Conservation (phyloP, 92 coral and sea anemone genomes). For the Pocillopora meandrina region DNA sequence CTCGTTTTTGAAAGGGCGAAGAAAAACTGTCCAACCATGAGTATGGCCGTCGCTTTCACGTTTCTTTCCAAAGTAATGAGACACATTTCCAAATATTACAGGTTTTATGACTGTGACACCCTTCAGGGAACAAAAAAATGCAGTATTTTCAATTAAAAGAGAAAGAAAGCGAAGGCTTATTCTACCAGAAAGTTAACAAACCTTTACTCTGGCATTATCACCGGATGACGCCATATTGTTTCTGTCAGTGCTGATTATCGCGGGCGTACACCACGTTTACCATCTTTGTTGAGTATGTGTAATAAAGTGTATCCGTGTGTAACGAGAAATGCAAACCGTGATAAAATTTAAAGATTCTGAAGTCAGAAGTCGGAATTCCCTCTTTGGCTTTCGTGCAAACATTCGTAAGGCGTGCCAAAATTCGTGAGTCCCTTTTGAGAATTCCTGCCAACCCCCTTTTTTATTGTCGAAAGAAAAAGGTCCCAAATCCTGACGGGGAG, state of each 20-base stretch:
- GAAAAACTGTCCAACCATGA: conserved; percentile 95
- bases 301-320: background rate
- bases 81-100: conserved; percentile 91
- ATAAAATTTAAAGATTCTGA: too few species aligned
- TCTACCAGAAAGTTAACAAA: conserved; percentile 26
- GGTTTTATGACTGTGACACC: conserved; percentile 90
- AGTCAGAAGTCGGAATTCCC: too few species aligned
- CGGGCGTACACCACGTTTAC: conserved; percentile 4
- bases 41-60: conserved; percentile 97
- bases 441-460: too few species aligned
- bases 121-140: conserved; percentile 42
- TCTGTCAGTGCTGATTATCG: conserved; percentile 3
- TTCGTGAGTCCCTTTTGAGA: too few species aligned
- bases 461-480: too few species aligned
- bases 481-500: too few species aligned
- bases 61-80: conserved; percentile 97
- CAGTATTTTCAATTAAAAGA: background rate
- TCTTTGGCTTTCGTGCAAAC: too few species aligned
- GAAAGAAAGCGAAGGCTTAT: background rate
- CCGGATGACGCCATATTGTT: conserved; percentile 96
- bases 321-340: too few species aligned
- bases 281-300: background rate
- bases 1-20: conserved; percentile 87
- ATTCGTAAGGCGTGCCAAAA: too few species aligned
- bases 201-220: conserved; percentile 97